These are phyloP conservation scores for Coelopa frigida DNA, from an alignment of 1,140 invertebrate species.

Conservation along the genomic window DNA sequence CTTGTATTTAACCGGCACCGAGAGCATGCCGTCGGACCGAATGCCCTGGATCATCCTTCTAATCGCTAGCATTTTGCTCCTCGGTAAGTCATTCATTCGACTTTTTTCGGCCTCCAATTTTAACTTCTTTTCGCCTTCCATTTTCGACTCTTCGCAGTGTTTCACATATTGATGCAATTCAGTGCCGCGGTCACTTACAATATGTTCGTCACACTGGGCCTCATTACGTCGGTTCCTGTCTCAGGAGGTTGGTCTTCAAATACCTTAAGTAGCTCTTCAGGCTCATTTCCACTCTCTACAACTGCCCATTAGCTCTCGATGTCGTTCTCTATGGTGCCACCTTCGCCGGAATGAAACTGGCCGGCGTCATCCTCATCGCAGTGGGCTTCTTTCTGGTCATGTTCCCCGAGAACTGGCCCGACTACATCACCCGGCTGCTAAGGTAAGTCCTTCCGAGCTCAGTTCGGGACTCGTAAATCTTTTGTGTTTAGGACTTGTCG, in stretches of 20 bases:
- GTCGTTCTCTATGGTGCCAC: conserved; percentile 73
- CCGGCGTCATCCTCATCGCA: conserved; percentile 82
- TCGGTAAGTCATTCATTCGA: conserved; percentile 51
- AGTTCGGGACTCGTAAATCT: no score
- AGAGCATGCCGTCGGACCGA: conserved; percentile 67
- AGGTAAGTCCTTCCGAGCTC: conserved; percentile 69
- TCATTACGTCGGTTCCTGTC: conserved; percentile 85
- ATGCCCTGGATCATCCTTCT: conserved; percentile 76
- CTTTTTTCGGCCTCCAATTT: no score
- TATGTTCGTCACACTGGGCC: conserved; percentile 83
- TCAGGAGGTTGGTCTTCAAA: conserved; percentile 67
- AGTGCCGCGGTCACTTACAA: conserved; percentile 85
- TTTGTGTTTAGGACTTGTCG: neutral
- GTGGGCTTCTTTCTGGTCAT: conserved; percentile 89
- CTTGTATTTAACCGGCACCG: conserved; percentile 76
- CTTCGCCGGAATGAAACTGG: conserved; percentile 90
- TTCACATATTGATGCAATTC: conserved; percentile 85
- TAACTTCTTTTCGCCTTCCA: conserved; percentile 18
- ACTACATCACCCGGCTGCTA: conserved; percentile 81
- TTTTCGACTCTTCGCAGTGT: conserved; percentile 61
- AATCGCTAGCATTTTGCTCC: conserved; percentile 65
- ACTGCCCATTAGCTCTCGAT: conserved; percentile 88
- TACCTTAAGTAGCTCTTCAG: no score
- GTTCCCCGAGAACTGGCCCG: conserved; percentile 93
- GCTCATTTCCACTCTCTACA: no score